A percentile compares a stretch with the other conserved stretches of the same genome.
phyloP scores from a whole-genome alignment of 2,888 invertebrate species.

The Netelia inedita region DNA sequence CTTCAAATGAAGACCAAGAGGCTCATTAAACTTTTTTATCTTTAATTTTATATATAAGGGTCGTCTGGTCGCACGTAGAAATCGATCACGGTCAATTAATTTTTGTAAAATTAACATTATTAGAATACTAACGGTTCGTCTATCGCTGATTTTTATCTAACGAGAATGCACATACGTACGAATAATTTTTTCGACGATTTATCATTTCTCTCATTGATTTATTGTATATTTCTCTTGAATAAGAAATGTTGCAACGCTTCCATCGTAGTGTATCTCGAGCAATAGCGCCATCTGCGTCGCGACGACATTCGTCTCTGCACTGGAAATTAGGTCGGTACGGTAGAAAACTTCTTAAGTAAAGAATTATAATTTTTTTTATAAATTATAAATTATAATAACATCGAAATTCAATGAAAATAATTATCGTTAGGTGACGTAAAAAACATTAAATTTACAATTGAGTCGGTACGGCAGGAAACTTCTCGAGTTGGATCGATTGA shows the following conservation, averaged over 20 bases:
- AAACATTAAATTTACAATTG: slow-evolving; percentile 9
- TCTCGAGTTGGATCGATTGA: not conserved
- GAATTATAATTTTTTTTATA: not conserved
- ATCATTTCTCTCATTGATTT: not conserved
- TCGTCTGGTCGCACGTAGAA: not conserved
- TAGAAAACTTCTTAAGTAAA: slow-evolving; percentile 72
- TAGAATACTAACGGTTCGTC: slow-evolving; percentile 4
- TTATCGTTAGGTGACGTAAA: too few relatives aligned
- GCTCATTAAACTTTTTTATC: too few relatives aligned
- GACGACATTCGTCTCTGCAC: slow-evolving; percentile 49
- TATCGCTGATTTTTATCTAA: not conserved
- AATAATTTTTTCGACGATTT: slow-evolving; percentile 15
- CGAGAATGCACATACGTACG: not conserved
- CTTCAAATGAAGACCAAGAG: too few relatives aligned
- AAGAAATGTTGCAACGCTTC: slow-evolving; percentile 10
- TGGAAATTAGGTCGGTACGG: slow-evolving; percentile 75
- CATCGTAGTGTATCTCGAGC: slow-evolving; percentile 57
- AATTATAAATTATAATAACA: not conserved
- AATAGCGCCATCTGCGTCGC: slow-evolving; percentile 79
- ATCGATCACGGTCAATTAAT: slow-evolving; percentile 8
- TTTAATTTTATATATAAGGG: too few relatives aligned
- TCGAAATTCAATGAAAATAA: not conserved
- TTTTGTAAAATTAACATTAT: slow-evolving; percentile 34
- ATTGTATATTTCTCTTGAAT: not conserved
- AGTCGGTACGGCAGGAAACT: slow-evolving; percentile 78